phyloP scores from a whole-genome alignment of 1,140 invertebrate genomes.

The Proales similis region DNA sequence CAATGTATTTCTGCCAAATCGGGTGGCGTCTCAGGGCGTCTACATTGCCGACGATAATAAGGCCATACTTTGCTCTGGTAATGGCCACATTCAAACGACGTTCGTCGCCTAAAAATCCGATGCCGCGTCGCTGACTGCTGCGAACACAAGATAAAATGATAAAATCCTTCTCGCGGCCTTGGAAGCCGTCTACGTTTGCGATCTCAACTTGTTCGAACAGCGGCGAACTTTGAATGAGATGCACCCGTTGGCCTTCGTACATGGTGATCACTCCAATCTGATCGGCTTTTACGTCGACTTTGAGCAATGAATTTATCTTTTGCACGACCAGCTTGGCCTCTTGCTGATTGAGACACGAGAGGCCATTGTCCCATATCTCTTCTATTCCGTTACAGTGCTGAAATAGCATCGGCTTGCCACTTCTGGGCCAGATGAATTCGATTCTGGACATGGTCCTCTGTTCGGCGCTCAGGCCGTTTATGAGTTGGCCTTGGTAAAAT shows the following conservation, averaged over 20 bases:
- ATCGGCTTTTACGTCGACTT: neutral
- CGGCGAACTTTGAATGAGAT: neutral
- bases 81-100: neutral
- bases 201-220: neutral
- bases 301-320: neutral
- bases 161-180: conserved; percentile 8
- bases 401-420: neutral
- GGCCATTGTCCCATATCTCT: neutral
- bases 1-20: neutral
- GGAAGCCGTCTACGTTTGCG: neutral
- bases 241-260: neutral
- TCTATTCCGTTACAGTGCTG: neutral
- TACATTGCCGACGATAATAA: conserved; percentile 5
- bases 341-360: neutral
- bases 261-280: neutral
- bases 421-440: neutral
- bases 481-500: neutral
- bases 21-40: neutral
- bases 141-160: conserved; percentile 6
- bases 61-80: conserved; percentile 2
- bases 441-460: neutral
- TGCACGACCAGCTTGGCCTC: neutral
- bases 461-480: neutral
- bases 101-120: neutral
- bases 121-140: neutral